Evolutionary conservation across 2,797 vertebrate genomes (phyloP), one percentile per base, ranked within the genome.

Genomic region (Peromyscus eremicus): DNA sequence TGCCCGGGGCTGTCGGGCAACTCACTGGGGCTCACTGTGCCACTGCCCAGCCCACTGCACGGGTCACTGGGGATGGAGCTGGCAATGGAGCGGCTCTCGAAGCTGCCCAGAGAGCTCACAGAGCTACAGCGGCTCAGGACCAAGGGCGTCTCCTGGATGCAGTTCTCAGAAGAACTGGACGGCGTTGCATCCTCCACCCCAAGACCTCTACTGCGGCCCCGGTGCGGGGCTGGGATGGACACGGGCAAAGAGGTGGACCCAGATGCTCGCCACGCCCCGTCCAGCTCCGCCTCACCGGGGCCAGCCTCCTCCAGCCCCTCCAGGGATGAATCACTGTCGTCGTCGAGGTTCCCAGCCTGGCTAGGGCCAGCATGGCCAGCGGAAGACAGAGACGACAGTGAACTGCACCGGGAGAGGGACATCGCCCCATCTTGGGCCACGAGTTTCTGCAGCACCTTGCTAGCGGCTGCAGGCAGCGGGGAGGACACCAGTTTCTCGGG

Each of bases 81-180:
- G 96, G 99, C 99, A 8, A 99, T 99, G 92, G 99, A 99, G 0
- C 99, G 99, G 91, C 99, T 99, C 97, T 99, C 99, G 6, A 99
- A 99, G 98, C 99, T 99, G 89, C 99, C 99, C 95, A 99, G 97
- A 0, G 99, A 99, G 97, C 99, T 99, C 94, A 99, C 99, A 0
- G 99, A 99, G 97, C 99, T 99, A 98, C 99, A 99, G 93, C 99
- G 99, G 94, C 99, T 99, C 99, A 99, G 99, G 37, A 99, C 99
- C 93, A 99, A 98, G 0, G 99, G 99, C 0, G 99, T 99, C 97
- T 99, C 99, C n/a, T 99, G 99, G 94, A 99, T 99, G 91, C 99
- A 99, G 95, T 99, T 99, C 95, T 99, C 99, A 0, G 99, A 99
- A 14, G 99, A 99, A 97, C 99, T 99, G 0, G 99, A 99, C 0